Percentiles rank a stretch among this genome's conserved stretches.
phyloP scores from a whole-genome alignment of 1,140 invertebrate species.

The Stenopsyche tienmushanensis region DNA sequence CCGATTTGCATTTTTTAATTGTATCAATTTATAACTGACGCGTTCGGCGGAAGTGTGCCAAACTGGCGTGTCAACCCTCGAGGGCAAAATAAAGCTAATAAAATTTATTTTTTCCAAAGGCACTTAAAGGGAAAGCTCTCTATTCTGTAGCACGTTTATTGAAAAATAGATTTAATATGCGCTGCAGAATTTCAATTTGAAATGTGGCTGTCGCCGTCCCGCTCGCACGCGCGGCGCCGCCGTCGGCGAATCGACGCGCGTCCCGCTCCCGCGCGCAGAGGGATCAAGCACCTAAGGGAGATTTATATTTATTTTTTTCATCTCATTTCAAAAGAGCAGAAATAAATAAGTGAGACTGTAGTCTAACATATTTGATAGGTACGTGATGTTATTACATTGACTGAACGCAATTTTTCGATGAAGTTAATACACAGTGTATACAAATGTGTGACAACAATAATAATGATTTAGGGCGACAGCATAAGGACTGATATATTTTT shows the following conservation, averaged over 20 bases:
- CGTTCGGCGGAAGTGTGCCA: background rate
- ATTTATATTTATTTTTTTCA: conserved; percentile 30
- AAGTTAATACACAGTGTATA: background rate
- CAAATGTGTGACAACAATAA: background rate
- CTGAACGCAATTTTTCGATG: background rate
- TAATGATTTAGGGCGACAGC: background rate
- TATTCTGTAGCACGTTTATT: conserved; percentile 34
- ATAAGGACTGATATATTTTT: too few species aligned
- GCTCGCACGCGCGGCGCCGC: background rate
- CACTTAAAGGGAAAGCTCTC: conserved; percentile 9
- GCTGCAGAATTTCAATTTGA: conserved; percentile 37
- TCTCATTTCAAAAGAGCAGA: conserved; percentile 14
- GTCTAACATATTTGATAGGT: conserved; percentile 8
- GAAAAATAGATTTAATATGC: conserved; percentile 39
- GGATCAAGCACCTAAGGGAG: conserved; percentile 5
- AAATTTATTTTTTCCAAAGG: conserved; percentile 7
- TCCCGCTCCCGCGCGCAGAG: background rate
- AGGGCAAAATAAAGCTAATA: background rate
- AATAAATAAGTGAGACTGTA: conserved; percentile 23
- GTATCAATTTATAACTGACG: background rate
- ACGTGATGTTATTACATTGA: conserved; percentile 27
- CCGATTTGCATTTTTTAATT: too few species aligned
- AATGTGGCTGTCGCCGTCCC: conserved; percentile 8
- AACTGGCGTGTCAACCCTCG: background rate
- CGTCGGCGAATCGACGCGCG: background rate